Conservation (phyloP, 2,113 vertebrate species). For the Takifugu flavidus region DNA sequence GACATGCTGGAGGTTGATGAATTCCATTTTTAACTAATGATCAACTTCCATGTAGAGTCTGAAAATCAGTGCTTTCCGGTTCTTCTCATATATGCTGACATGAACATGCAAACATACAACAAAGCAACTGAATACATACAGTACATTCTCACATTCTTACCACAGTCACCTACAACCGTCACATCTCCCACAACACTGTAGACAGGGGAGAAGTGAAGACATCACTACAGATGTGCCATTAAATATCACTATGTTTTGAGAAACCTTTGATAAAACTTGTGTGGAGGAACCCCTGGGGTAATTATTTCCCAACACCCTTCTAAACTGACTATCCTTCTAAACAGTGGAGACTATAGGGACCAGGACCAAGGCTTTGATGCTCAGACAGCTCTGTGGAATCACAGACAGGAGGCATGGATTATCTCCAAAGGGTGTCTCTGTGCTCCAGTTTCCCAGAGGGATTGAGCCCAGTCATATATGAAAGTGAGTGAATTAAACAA, state of each 20-base stretch:
- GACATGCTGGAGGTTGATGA: conserved; percentile 63
- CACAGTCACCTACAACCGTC: conserved; percentile 1
- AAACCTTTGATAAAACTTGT: conserved; percentile 22
- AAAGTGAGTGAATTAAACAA: conserved; percentile 66
- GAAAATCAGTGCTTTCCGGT: conserved; percentile 59
- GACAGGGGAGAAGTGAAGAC: conserved; percentile 13
- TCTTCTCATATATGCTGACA: conserved; percentile 61
- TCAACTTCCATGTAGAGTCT: conserved; percentile 66
- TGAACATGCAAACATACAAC: conserved; percentile 50
- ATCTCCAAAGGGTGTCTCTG: conserved; percentile 64
- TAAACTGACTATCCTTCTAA: conserved; percentile 38
- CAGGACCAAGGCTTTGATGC: conserved; percentile 66
- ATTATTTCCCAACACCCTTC: conserved; percentile 53
- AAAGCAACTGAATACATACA: conserved; percentile 12
- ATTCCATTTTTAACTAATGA: conserved; percentile 71
- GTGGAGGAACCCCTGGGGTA: conserved; percentile 49
- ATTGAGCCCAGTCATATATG: conserved; percentile 63
- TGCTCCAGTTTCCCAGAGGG: conserved; percentile 61
- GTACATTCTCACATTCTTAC: not conserved
- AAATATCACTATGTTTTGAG: conserved; percentile 50
- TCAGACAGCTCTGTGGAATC: conserved; percentile 60
- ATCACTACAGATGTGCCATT: conserved; percentile 26
- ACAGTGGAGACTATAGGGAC: conserved; percentile 56
- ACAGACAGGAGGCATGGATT: conserved; percentile 57
- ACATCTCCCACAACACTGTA: not conserved